A percentile compares a stretch with the other conserved stretches of the same genome.
These are phyloP conservation scores for Plutella xylostella DNA, from an alignment of 2,888 invertebrate genomes.

Conservation along the genomic window DNA sequence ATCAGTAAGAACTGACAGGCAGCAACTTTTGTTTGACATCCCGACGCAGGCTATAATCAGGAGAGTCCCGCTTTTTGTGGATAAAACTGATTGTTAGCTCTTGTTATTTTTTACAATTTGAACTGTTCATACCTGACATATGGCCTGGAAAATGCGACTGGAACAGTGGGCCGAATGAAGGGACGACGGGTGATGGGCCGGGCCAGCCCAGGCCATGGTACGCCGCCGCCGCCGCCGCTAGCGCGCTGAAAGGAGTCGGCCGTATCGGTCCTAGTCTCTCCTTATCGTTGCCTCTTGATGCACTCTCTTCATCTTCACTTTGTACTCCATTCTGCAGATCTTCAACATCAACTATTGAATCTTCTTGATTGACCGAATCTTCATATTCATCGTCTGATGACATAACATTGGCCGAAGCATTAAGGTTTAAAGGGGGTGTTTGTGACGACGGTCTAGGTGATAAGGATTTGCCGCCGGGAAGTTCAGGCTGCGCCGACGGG, in stretches of 20 bases:
- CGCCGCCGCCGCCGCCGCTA: constrained; percentile 78
- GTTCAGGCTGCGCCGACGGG: constrained; percentile 54
- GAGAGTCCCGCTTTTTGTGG: too few species aligned
- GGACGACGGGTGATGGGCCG: constrained; percentile 66
- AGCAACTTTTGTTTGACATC: background rate
- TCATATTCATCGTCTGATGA: constrained; percentile 74
- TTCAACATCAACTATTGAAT: constrained; percentile 83
- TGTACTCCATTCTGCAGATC: constrained; percentile 73
- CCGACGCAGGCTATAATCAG: too few species aligned
- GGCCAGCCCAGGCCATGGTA: constrained; percentile 74
- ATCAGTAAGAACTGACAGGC: constrained; percentile 6
- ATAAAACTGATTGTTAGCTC: too few species aligned
- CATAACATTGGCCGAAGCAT: constrained; percentile 57
- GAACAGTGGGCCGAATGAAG: constrained; percentile 75
- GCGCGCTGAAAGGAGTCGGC: constrained; percentile 81
- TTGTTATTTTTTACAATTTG: too few species aligned
- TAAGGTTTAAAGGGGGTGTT: constrained; percentile 59
- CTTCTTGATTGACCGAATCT: constrained; percentile 77
- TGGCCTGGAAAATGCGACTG: constrained; percentile 73
- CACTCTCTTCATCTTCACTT: constrained; percentile 59
- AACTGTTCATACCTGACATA: constrained; percentile 58
- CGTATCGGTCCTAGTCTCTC: constrained; percentile 73
- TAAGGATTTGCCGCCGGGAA: constrained; percentile 51
- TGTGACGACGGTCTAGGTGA: constrained; percentile 53
- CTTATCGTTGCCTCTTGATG: constrained; percentile 35